Evolutionary conservation across 1,140 invertebrate species (phyloP), one percentile per base, ranked within the genome.

Genomic region (Dreissena polymorpha): DNA sequence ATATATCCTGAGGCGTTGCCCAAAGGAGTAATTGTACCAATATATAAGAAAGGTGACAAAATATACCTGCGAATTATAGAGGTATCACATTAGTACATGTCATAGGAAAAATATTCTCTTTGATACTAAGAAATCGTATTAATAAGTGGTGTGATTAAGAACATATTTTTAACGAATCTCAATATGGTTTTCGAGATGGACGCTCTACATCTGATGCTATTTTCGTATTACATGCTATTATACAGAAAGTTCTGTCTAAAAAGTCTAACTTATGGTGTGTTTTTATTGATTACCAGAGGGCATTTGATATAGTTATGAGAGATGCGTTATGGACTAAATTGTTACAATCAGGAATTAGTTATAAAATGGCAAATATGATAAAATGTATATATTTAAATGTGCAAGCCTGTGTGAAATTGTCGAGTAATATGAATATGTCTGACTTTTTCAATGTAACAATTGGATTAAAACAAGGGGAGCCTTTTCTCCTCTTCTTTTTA

Each of bases 21-120:
- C n/a, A n/a, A n/a, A n/a, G n/a, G n/a, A n/a, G n/a, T n/a, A n/a
- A n/a, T n/a, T n/a, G n/a, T n/a, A n/a, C n/a, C n/a, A n/a, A n/a
- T n/a, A n/a, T n/a, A n/a, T n/a, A n/a, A n/a, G n/a, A n/a, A n/a
- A n/a, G n/a, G n/a, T n/a, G n/a, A n/a, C n/a, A n/a, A n/a, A n/a
- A n/a, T n/a, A n/a, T n/a, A n/a, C n/a, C n/a, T 39, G 39, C 39
- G 39, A 75, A 75, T 75, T 75, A 75, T 75, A 57, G 73, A n/a
- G 73, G 25, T 21, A 39, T 63, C 14, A 21, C 55, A 16, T 75
- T 75, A 74, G 51, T 75, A 50, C 10, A 39, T 64, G 49, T 75
- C 21, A 27, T 75, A 29, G 21, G 21, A 12, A 75, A 75, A 29
- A 29, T 75, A 39, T 63, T 65, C 7, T 65, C 25, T 49, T 65